phyloP scores from a whole-genome alignment of 37 sponge, comb jelly and placozoan genomes.

The Chondrosia reniformis region DNA sequence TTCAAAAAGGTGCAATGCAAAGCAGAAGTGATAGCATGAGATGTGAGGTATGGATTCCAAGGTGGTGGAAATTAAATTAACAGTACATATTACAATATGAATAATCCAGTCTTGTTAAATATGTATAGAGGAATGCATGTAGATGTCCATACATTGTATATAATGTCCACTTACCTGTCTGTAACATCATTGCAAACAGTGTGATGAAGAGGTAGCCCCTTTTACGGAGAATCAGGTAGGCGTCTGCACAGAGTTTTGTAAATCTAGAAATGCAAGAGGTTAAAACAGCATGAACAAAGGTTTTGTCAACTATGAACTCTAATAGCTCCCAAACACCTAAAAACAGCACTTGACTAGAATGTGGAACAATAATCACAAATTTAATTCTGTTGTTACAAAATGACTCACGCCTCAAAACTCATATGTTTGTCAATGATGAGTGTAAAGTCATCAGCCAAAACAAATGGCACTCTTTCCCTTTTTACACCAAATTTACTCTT shows the following conservation, averaged over 20 bases:
- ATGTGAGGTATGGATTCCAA: too few species aligned
- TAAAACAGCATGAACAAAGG: too few species aligned
- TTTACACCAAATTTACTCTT: slow-evolving; percentile 94
- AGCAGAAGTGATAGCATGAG: neutral
- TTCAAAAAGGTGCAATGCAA: neutral
- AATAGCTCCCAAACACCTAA: too few species aligned
- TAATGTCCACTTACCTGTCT: slow-evolving; percentile 40
- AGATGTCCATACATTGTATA: too few species aligned
- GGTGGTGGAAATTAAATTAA: too few species aligned
- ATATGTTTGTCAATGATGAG: slow-evolving; percentile 82
- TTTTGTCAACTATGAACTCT: too few species aligned
- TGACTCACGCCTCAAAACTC: slow-evolving; percentile 71
- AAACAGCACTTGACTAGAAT: too few species aligned
- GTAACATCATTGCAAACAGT: slow-evolving; percentile 89
- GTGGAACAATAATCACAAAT: too few species aligned
- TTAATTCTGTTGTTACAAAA: too few species aligned
- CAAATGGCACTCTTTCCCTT: slow-evolving; percentile 92
- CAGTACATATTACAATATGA: too few species aligned
- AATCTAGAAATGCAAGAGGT: slow-evolving; percentile 53
- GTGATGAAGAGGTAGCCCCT: slow-evolving; percentile 81
- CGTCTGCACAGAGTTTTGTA: slow-evolving; percentile 72
- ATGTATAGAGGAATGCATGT: neutral
- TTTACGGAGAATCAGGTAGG: slow-evolving; percentile 77
- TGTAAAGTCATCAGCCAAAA: slow-evolving; percentile 87
- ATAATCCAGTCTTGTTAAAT: too few species aligned